Evolutionary conservation across 2,797 vertebrate species (phyloP).

Genomic region (Nasua narica): DNA sequence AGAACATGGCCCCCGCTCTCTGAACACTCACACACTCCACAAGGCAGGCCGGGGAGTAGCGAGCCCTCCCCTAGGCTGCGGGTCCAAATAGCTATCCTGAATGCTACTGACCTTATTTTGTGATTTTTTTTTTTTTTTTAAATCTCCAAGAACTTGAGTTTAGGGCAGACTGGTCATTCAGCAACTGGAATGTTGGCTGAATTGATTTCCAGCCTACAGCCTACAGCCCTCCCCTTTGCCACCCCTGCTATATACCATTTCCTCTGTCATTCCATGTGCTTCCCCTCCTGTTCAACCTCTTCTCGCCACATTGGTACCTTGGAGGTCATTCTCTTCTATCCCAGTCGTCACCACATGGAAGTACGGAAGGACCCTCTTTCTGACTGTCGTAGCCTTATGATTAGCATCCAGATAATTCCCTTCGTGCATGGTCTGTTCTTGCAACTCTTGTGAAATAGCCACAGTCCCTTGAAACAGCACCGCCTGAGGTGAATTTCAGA

Average conservation of each 20-base stretch:
- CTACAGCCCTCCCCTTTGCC: neutral
- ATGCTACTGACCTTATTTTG: neutral
- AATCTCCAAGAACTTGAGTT: neutral
- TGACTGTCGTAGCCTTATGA: fast-evolving
- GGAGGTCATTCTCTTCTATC: neutral
- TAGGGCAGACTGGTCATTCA: neutral
- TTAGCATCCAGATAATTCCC: neutral
- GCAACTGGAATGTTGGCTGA: neutral
- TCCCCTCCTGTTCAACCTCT: neutral
- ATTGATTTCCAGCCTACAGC: neutral
- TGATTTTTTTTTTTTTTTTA: too few species aligned
- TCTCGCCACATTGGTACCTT: neutral
- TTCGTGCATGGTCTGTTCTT: neutral
- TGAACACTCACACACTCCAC: fast-evolving
- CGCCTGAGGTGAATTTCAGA: neutral
- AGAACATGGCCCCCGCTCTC: fast-evolving
- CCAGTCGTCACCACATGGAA: fast-evolving
- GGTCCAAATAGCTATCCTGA: neutral
- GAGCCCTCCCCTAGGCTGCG: fast-evolving
- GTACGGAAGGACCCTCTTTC: neutral
- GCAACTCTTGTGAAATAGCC: neutral
- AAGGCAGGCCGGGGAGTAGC: neutral
- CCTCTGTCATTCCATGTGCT: neutral
- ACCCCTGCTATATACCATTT: fast-evolving
- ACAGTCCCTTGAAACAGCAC: neutral